A percentile compares a stretch with the other conserved stretches of the same genome.
Evolutionary conservation across 2,113 vertebrate genomes (phyloP).

Genomic region (Ondatra zibethicus): DNA sequence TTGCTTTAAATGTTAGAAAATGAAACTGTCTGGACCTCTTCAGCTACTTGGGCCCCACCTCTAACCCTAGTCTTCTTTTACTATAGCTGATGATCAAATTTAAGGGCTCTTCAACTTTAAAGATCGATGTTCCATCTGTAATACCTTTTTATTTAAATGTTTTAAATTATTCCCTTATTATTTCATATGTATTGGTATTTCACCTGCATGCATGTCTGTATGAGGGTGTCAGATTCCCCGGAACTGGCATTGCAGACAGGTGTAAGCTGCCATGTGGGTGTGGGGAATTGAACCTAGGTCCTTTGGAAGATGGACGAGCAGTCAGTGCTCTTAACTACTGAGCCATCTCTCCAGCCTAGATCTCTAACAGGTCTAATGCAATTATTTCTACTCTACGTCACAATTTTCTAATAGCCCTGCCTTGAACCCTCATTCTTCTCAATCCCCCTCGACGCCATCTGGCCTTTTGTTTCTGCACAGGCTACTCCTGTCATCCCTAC

Average conservation of each 20-base stretch:
- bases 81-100: background rate
- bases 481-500: background rate
- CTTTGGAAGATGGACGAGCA: background rate
- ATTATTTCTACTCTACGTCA: background rate
- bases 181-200: background rate
- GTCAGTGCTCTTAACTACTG: background rate
- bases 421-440: background rate
- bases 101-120: background rate
- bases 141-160: too few species aligned
- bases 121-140: background rate
- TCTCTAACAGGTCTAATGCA: background rate
- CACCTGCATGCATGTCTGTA: background rate
- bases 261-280: background rate
- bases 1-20: slow-evolving; percentile 4
- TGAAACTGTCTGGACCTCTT: background rate
- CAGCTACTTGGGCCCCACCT: background rate
- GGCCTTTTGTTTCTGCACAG: background rate
- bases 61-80: background rate
- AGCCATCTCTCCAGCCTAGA: background rate
- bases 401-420: background rate
- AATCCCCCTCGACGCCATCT: background rate
- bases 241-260: background rate
- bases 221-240: background rate
- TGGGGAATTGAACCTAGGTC: background rate
- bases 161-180: background rate